Base-by-base conservation (phyloP, 2,888 invertebrate genomes). In the Cantharis flavilabris region DNA sequence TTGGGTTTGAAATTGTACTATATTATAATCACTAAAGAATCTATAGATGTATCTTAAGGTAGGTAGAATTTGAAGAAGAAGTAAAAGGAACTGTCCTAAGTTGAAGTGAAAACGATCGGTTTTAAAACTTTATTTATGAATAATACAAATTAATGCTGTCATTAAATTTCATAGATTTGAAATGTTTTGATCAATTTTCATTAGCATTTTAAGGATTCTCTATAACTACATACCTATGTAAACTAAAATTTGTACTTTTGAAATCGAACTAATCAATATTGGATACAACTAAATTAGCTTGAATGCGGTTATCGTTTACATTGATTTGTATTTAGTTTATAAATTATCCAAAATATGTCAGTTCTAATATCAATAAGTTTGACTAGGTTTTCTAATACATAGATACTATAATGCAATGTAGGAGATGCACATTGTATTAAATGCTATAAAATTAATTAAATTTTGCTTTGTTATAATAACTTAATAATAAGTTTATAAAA, bases 311-410 rank as follows among this genome's bases (percentile, higher is more conserved):
- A 26, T 67, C 65, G 23, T 20, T 9, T 67, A 20, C 23, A 67
- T 26, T 67, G 65, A 67, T 67, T 67, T 67, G 65, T 67, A 67
- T 67, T 67, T 67, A 67, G 65, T 67, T 67, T 67, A 67, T 67
- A 67, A 67, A 67, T 67, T 67, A 13, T 20, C 75, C 49, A 64
- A 64, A 75, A 70, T 70, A 70, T 64, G 75, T 75, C 75, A 71
- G 49, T 75, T 71, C 64, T 75, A 75, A 75, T 70, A 65, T 67
- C 71, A 64, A 70, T 65, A 71, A 75, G 64, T 75, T 65, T 67
- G 49, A 71, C 75, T 70, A 16, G 70, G 70, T 64, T 65, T 65
- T 75, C 70, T 65, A 20, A 75, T 71, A 70, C 3, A 20, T 20
- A 20, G 0, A 67, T 75, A 70, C 65, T n/a, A n/a, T n/a, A n/a